Percentiles rank a stretch among this genome's conserved stretches.
Evolutionary conservation across 1,140 invertebrate species (phyloP).

Genomic region (Homalodisca vitripennis): DNA sequence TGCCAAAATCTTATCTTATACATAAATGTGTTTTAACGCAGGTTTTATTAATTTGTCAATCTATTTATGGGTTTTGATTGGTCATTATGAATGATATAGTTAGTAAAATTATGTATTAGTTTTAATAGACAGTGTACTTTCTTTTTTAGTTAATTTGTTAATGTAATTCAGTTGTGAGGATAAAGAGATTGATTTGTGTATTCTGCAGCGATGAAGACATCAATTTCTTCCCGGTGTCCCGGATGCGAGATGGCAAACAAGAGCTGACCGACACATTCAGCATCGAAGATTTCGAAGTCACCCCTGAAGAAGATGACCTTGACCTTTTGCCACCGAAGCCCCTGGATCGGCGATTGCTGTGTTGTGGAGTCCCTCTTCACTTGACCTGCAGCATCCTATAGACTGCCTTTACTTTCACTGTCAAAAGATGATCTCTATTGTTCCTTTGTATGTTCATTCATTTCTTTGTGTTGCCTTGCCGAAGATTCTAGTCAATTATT

Average conservation of each 20-base stretch:
- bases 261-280: slow-evolving; percentile 61
- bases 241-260: slow-evolving; percentile 52
- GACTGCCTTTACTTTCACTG: neutral
- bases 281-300: slow-evolving; percentile 59
- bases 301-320: slow-evolving; percentile 42
- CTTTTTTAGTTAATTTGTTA: too few relatives aligned
- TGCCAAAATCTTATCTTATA: too few relatives aligned
- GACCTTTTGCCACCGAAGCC: slow-evolving; percentile 37
- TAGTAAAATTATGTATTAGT: too few relatives aligned
- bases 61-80: too few relatives aligned
- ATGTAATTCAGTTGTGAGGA: too few relatives aligned
- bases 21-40: too few relatives aligned
- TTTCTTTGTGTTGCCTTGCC: too few relatives aligned
- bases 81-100: too few relatives aligned
- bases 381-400: slow-evolving; percentile 18
- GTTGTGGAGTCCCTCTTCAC: slow-evolving; percentile 25
- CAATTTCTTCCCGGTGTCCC: slow-evolving; percentile 55
- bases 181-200: neutral
- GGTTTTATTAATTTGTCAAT: too few relatives aligned
- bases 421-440: neutral
- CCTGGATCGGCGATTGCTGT: slow-evolving; percentile 10
- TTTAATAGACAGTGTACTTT: too few relatives aligned
- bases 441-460: neutral
- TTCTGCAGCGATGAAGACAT: slow-evolving; percentile 56
- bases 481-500: slow-evolving; percentile 17